A percentile compares a stretch with the other conserved stretches of the same genome.
Evolutionary conservation across 2,113 vertebrate genomes (phyloP).

Genomic region (Columbina picui): DNA sequence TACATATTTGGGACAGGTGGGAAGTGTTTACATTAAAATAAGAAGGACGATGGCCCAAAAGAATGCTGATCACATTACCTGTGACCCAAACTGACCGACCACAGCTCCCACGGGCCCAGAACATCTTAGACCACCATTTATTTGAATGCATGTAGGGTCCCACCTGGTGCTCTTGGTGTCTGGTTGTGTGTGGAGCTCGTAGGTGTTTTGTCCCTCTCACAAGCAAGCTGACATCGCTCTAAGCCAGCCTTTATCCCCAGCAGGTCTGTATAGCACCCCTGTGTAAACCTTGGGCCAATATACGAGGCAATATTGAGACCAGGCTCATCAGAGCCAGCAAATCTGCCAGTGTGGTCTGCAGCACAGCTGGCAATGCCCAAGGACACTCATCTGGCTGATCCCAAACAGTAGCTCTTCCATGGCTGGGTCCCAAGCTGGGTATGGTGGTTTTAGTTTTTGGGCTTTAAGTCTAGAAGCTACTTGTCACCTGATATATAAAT

Average conservation of each 20-base stretch:
- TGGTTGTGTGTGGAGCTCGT: neutral
- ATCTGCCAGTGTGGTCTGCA: neutral
- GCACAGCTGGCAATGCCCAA: neutral
- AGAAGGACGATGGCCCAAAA: conserved; percentile 72
- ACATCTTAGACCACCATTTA: neutral
- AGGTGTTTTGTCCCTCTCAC: neutral
- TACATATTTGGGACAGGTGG: conserved; percentile 89
- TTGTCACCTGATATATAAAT: neutral
- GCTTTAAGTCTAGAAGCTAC: neutral
- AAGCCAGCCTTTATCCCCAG: neutral
- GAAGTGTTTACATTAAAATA: conserved; percentile 90
- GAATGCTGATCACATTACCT: conserved; percentile 76
- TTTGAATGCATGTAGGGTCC: neutral
- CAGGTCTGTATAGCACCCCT: neutral
- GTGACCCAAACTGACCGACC: conserved; percentile 81
- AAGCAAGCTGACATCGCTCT: neutral
- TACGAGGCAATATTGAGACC: neutral
- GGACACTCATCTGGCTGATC: neutral
- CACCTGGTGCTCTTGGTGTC: too few relatives aligned
- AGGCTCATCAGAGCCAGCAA: neutral
- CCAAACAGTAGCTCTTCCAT: neutral
- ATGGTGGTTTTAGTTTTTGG: neutral
- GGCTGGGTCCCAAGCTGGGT: neutral
- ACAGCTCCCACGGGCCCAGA: neutral
- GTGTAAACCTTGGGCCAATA: neutral